A percentile compares a stretch with the other conserved stretches of the same genome.
These are phyloP conservation scores for Junonia oenone DNA, from an alignment of 2,888 invertebrate genomes.

Conservation along the genomic window DNA sequence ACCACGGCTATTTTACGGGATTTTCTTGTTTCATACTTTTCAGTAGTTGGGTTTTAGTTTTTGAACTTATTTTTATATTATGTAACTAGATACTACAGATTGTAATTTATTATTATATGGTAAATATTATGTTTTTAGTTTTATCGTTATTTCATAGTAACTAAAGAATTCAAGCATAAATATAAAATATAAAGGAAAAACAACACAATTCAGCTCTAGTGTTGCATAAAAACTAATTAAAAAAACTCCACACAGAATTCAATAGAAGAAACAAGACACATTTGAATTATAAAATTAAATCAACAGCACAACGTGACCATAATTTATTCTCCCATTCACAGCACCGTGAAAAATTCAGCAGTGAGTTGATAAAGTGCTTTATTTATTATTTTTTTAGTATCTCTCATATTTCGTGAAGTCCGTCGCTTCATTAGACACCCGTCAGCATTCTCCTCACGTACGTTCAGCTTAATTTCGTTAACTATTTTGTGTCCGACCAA, in stretches of 20 bases:
- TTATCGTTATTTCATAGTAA: too few species aligned
- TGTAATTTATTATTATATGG: too few species aligned
- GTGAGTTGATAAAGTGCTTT: slow-evolving; percentile 16
- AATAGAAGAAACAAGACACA: background rate
- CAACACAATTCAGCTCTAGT: too few species aligned
- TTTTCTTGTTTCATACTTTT: too few species aligned
- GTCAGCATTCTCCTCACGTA: slow-evolving; percentile 21
- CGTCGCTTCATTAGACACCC: slow-evolving; percentile 18
- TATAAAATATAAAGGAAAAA: too few species aligned
- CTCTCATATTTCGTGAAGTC: slow-evolving; percentile 17
- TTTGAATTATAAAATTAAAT: slow-evolving; percentile 1
- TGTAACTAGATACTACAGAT: too few species aligned
- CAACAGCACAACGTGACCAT: slow-evolving; percentile 6
- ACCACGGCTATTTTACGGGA: too few species aligned
- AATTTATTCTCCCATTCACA: slow-evolving; percentile 6
- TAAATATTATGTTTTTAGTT: too few species aligned
- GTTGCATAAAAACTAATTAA: background rate
- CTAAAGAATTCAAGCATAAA: too few species aligned
- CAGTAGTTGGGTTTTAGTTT: too few species aligned
- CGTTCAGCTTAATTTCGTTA: slow-evolving; percentile 57
- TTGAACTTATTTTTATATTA: too few species aligned
- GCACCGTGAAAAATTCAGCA: slow-evolving; percentile 3
- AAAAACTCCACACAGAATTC: background rate
- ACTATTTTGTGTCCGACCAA: slow-evolving; percentile 60
- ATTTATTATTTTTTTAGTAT: slow-evolving; percentile 24